Base-by-base conservation (phyloP, 2,113 vertebrate species). In the Geococcyx californianus region DNA sequence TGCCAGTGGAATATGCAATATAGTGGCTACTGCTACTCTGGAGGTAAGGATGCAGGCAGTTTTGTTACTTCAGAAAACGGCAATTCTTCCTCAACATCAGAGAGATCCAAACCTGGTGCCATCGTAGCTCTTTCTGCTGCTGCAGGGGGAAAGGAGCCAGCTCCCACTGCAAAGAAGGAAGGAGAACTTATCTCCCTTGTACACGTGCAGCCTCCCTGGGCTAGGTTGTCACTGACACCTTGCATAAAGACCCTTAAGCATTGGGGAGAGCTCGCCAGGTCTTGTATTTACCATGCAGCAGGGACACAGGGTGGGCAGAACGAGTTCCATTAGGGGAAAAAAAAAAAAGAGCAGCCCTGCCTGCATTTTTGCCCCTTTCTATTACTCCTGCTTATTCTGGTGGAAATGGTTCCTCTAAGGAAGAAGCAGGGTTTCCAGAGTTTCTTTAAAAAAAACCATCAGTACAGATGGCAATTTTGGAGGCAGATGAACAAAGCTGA, bases 141-240 rank as follows among this genome's bases (percentile, higher is more conserved):
- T 14, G 36, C 36, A 44, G 58, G 58, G 23, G 34, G 42, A 58
- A 44, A 13, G 49, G 26, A 70, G 23, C 2, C 52, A 64, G 42
- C 36, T 90, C 64, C 56, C 23, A 12, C 63, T 36, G 42, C 49
- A 58, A 33, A 38, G 15, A 38, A 59, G 13, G 51, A 52, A 73
- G 24, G 13, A 58, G 51, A 63, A 63, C 0, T 4, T 6, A 20
- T 10, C 5, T 73, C 44, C n/a, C 13, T n/a, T 6, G 2, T 5
- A 7, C 15, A 20, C 5, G 0, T 28, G 14, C 40, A 23, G 49
- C 15, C 17, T 33, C 31, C 56, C 36, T 2, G 1, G 56, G n/a
- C 54, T n/a, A 20, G 24, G 21, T 0, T 36, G 80, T 16, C 72
- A 28, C 33, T 33, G 23, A 44, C 59, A 45, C 33, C 36, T 28